Percentiles rank a stretch among this genome's conserved stretches.
These are phyloP conservation scores for Helleia helle DNA, from an alignment of 2,888 invertebrate species.

Conservation along the genomic window DNA sequence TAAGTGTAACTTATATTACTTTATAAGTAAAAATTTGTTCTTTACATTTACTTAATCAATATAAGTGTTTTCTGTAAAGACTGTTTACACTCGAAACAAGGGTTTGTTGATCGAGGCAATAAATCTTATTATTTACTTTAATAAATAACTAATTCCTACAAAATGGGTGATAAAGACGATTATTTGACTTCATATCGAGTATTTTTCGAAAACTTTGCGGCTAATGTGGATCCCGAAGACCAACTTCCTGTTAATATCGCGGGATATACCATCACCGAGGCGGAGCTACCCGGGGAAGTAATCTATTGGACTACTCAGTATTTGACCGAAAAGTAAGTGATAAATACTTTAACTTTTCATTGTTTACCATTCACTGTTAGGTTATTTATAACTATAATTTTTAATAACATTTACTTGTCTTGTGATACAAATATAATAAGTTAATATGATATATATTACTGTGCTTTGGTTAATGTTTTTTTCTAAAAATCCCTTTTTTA, in stretches of 20 bases:
- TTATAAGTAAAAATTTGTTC: constrained; percentile 16
- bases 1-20: constrained; percentile 18
- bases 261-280: constrained; percentile 78
- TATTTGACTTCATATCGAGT: constrained; percentile 79
- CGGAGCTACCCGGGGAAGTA: constrained; percentile 82
- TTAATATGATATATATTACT: too few species aligned
- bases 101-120: constrained; percentile 20
- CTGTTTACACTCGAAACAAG: constrained; percentile 19
- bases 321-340: constrained; percentile 83
- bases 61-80: constrained; percentile 10
- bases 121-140: constrained; percentile 17
- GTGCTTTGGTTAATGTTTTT: too few species aligned
- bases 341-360: too few species aligned
- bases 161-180: constrained; percentile 77
- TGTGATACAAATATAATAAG: too few species aligned
- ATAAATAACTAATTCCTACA: constrained; percentile 21
- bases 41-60: constrained; percentile 11
- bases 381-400: too few species aligned
- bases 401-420: too few species aligned
- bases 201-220: constrained; percentile 82
- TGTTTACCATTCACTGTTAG: too few species aligned
- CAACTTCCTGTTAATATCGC: constrained; percentile 83
- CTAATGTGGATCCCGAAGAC: constrained; percentile 79
- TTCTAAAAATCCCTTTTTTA: too few species aligned
- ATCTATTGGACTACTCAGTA: constrained; percentile 85